Evolutionary conservation across 2,113 vertebrate genomes (phyloP), one percentile per base, ranked within the genome.

Genomic region (Callipepla squamata): DNA sequence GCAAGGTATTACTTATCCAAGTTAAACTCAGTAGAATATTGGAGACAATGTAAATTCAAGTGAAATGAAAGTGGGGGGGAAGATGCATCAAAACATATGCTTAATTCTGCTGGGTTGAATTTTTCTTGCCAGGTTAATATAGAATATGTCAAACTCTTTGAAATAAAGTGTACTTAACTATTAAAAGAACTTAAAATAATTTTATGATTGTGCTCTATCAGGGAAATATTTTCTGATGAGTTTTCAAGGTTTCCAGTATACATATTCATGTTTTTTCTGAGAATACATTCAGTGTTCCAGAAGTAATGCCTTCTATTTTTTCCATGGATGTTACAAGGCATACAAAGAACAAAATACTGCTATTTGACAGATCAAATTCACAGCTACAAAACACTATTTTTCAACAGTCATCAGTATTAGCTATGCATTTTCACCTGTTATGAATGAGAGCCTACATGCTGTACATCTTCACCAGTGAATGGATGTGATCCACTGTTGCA

Each of bases 21-120:
- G 53, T 55, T 55, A 55, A 30, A 16, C 28, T 61, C 15, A 67
- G 40, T 26, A 17, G 7, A 89, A 18, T 19, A 63, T 32, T 15
- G 30, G 58, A 47, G 9, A 18, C 6, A 22, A 13, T 25, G 5
- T 34, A 36, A 6, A 6, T 25, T 63, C 58, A 45, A 32, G 28
- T 53, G 14, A 36, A 28, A 7, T 25, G 21, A 77, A 45, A 26
- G 32, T 5, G 32, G 8, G 18, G 45, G 15, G 40, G 40, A 40
- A 63, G 65, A 34, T 3, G 2, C 19, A 5, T 50, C 14, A 13
- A 79, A 81, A 75, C 26, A 0, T 36, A 0, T 5, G 1, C 42
- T 74, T 80, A 55, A 23, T 34, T 11, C 5, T 32, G 5, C 40
- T 84, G 26, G 2, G 7, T 61, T 42, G 0, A 8, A 1, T 80